Percentiles rank a stretch among this genome's conserved stretches.
Evolutionary conservation across 1,140 invertebrate genomes (phyloP).

Genomic region (Colletes gigas): DNA sequence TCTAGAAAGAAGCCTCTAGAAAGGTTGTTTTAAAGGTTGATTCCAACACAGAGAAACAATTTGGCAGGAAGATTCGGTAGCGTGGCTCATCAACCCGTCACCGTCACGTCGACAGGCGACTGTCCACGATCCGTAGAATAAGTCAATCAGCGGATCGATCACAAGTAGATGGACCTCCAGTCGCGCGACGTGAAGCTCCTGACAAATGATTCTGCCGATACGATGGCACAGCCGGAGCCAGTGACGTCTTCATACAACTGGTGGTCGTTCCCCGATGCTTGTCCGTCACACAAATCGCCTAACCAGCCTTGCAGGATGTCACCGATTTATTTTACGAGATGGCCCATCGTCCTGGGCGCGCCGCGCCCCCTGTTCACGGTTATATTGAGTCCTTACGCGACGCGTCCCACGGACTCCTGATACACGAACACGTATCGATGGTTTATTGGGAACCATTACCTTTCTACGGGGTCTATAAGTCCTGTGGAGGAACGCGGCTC

Average conservation of each 20-base stretch:
- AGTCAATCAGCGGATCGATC: slow-evolving; percentile 63
- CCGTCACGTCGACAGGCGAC: slow-evolving; percentile 34
- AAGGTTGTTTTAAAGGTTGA: not conserved
- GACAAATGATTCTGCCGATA: slow-evolving; percentile 74
- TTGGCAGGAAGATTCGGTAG: slow-evolving; percentile 10
- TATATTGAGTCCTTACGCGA: slow-evolving; percentile 63
- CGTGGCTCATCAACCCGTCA: slow-evolving; percentile 14
- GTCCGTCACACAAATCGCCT: slow-evolving; percentile 74
- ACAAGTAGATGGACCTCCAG: slow-evolving; percentile 57
- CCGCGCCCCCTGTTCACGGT: slow-evolving; percentile 32
- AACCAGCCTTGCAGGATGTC: slow-evolving; percentile 72
- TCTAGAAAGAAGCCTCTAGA: too few species aligned
- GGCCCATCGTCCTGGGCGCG: slow-evolving; percentile 57
- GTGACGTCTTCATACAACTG: slow-evolving; percentile 70
- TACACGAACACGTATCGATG: slow-evolving; percentile 67
- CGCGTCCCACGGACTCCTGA: slow-evolving; percentile 41
- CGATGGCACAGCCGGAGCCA: slow-evolving; percentile 33
- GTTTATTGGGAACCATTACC: slow-evolving; percentile 73
- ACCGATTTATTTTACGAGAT: slow-evolving; percentile 76
- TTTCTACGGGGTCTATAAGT: slow-evolving; percentile 49
- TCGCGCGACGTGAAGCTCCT: slow-evolving; percentile 58
- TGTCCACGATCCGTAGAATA: slow-evolving; percentile 50
- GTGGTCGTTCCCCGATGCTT: slow-evolving; percentile 42
- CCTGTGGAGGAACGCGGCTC: slow-evolving; percentile 23
- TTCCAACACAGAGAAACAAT: not conserved